Evolutionary conservation across 1,140 invertebrate genomes (phyloP).

Genomic region (Calliopsis andreniformis): DNA sequence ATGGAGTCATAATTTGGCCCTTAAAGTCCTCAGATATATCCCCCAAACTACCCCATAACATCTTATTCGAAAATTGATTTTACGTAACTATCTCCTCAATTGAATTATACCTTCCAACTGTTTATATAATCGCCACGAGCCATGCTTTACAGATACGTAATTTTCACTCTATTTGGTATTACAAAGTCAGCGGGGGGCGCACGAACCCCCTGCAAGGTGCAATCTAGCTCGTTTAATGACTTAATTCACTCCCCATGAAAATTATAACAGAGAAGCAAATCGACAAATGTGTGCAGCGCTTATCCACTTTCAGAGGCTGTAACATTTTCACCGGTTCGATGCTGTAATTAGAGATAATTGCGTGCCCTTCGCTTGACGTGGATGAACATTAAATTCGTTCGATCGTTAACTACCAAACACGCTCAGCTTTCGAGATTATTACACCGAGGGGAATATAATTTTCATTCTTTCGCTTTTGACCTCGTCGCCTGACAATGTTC

Average conservation of each 20-base stretch:
- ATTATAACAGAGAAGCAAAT: neutral
- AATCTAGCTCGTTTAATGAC: neutral
- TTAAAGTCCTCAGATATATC: too few species aligned
- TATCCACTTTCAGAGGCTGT: too few species aligned
- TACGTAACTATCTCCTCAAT: neutral
- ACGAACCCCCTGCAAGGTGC: neutral
- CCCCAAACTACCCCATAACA: too few species aligned
- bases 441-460: neutral
- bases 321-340: neutral
- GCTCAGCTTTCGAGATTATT: neutral
- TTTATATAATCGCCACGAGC: slow-evolving; percentile 2
- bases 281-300: neutral
- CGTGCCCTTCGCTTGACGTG: neutral
- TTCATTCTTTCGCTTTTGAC: slow-evolving; percentile 18
- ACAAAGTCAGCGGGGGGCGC: slow-evolving; percentile 5
- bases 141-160: slow-evolving; percentile 4
- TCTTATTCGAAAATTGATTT: slow-evolving; percentile 8
- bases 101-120: neutral
- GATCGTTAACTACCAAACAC: neutral
- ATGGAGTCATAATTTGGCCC: too few species aligned
- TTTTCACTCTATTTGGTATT: neutral
- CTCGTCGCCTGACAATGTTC: slow-evolving; percentile 11
- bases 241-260: slow-evolving; percentile 5
- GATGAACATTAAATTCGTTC: neutral
- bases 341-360: neutral